Evolutionary conservation across 1,140 invertebrate species (phyloP).

Genomic region (Physella acuta): DNA sequence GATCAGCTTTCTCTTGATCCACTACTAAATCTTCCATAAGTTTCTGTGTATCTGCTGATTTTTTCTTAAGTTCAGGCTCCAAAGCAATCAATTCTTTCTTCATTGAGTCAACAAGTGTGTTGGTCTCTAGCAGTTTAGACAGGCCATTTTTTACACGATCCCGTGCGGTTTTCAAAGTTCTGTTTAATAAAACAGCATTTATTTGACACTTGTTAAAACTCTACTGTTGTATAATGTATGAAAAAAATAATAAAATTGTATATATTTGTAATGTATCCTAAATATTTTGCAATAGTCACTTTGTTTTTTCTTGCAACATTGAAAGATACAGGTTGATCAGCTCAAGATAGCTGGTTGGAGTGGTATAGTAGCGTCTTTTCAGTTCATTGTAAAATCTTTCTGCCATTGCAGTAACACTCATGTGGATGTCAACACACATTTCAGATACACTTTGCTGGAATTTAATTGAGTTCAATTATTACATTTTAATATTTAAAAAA

Average conservation of each 20-base stretch:
- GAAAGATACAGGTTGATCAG: conserved; percentile 80
- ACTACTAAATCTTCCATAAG: conserved; percentile 60
- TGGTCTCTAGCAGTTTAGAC: conserved; percentile 60
- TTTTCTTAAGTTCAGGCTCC: conserved; percentile 60
- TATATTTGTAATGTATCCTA: too few relatives aligned
- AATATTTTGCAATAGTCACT: too few relatives aligned
- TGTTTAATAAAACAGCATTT: conserved; percentile 29
- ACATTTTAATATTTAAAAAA: too few relatives aligned
- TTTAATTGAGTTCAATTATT: background rate
- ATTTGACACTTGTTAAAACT: too few relatives aligned
- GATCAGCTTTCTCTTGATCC: conserved; percentile 61
- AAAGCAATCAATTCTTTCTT: conserved; percentile 59
- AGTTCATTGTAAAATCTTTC: conserved; percentile 77
- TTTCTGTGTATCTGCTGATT: conserved; percentile 56
- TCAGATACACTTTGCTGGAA: conserved; percentile 52
- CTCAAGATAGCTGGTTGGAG: conserved; percentile 85
- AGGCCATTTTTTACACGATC: conserved; percentile 60
- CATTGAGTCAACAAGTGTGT: conserved; percentile 60
- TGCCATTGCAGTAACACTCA: conserved; percentile 77
- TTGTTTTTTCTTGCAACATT: conserved; percentile 67
- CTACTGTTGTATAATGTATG: too few relatives aligned
- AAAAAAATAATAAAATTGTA: too few relatives aligned
- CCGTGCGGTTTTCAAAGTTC: conserved; percentile 50
- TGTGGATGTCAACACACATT: conserved; percentile 69
- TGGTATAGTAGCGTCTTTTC: conserved; percentile 82